Base-by-base conservation (phyloP, 1,140 invertebrate species). In the Papilio dardanus region DNA sequence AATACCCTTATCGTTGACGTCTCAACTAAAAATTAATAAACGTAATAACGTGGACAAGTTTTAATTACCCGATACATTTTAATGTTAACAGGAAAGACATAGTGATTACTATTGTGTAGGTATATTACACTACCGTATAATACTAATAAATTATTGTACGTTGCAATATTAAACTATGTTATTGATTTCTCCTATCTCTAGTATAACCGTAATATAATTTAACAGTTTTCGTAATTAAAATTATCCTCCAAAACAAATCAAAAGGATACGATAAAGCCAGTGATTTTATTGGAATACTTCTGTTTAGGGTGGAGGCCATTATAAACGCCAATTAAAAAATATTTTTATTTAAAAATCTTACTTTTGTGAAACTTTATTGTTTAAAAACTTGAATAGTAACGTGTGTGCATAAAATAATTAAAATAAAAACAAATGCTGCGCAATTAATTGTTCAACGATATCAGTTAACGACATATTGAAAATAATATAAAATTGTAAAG, bases 1-100 rank as follows among this genome's bases (percentile, higher is more conserved):
- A 14, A 42, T 21, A 21, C 67, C 67, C 67, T 35, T 69, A 69
- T 69, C 10, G 35, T 69, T 69, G 19, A 69, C 33, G 35, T 69
- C 67, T 40, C 67, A 37, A 37, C 67, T 40, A 24, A 35, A 69
- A 69, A 40, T 42, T 69, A 69, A 40, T n/a, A 68, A 35, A 50
- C n/a, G 19, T 50, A 16, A 24, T 54, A 62, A 62, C 24, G 54
- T 28, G 24, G n/a, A 62, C 24, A 62, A 62, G 54, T 62, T 62
- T 62, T 28, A 62, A 62, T 28, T 30, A 14, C 24, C 24, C 1
- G 54, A 62, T 62, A 28, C 21, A 62, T 62, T 58, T 58, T 58
- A 62, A 62, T 62, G 54, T 1, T 16, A 62, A 62, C 54, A 62
- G 10, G 3, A 62, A 28, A 28, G 10, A 28, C 24, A 12, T 12